These are phyloP conservation scores for Tinamus major DNA, from an alignment of 2,797 vertebrate species.

Conservation along the genomic window DNA sequence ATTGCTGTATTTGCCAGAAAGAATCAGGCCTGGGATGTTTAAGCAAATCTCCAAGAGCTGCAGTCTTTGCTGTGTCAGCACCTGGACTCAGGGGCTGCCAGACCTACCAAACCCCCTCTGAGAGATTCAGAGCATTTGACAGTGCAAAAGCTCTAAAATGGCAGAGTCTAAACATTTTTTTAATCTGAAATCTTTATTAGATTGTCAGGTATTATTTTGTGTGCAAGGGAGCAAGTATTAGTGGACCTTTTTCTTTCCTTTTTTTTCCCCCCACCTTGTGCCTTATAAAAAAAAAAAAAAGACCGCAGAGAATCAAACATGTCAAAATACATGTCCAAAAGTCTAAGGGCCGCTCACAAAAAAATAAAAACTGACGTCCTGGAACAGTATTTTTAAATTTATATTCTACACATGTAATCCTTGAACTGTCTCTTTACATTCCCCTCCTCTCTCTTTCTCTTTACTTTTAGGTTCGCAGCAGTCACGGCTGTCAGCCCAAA, in stretches of 20 bases:
- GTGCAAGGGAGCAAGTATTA: not conserved
- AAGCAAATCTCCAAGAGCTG: not conserved
- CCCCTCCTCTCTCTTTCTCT: not conserved
- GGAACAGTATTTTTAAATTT: not conserved
- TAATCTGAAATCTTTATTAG: not conserved
- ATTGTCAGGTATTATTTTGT: not conserved
- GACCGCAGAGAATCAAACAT: not conserved
- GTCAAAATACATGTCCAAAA: not conserved
- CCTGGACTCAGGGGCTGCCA: not conserved
- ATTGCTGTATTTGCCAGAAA: not conserved
- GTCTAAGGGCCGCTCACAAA: not conserved
- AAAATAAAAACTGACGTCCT: not conserved
- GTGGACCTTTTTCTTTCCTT: no score
- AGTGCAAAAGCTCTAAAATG: not conserved
- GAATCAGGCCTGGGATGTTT: not conserved
- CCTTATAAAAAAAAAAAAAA: not conserved
- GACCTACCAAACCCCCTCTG: not conserved
- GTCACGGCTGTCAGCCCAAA: conserved; percentile 52
- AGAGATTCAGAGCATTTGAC: conserved; percentile 10
- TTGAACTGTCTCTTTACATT: not conserved
- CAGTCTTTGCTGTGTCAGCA: not conserved
- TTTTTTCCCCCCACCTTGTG: not conserved
- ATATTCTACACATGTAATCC: not conserved
- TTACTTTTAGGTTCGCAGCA: conserved; percentile 6
- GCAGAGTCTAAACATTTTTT: not conserved